Evolutionary conservation across 1,140 invertebrate genomes (phyloP).

Genomic region (Lutraria rhynchaena): DNA sequence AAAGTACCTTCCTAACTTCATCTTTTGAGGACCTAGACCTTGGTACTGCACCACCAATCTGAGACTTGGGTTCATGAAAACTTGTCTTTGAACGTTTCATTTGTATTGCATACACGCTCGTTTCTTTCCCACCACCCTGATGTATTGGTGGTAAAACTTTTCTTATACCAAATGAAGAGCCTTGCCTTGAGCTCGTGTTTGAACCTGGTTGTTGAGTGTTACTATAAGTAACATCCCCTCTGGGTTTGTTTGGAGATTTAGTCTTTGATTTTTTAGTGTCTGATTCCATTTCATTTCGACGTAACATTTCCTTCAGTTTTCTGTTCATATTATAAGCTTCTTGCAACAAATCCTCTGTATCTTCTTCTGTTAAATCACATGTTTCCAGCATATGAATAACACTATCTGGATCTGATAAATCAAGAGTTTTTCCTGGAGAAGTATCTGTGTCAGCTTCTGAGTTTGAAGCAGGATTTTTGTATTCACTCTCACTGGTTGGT

Average conservation of each 20-base stretch:
- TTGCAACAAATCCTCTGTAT: conserved; percentile 70
- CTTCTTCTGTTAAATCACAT: conserved; percentile 72
- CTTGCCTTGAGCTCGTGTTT: neutral
- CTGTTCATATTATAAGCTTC: conserved; percentile 74
- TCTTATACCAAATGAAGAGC: conserved; percentile 40
- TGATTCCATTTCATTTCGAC: conserved; percentile 62
- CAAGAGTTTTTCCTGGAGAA: conserved; percentile 7
- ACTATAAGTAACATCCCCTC: neutral
- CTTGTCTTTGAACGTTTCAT: conserved; percentile 36
- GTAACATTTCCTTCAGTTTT: conserved; percentile 70
- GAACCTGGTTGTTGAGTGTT: neutral
- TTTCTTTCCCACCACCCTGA: conserved; percentile 16
- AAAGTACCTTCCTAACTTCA: conserved; percentile 32
- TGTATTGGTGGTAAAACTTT: conserved; percentile 47
- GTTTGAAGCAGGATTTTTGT: neutral
- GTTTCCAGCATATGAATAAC: conserved; percentile 68
- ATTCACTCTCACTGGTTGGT: neutral
- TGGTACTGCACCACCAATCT: conserved; percentile 2
- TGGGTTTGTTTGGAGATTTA: conserved; percentile 21
- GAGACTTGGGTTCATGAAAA: conserved; percentile 1
- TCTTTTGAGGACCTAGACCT: conserved; percentile 40
- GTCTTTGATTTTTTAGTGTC: conserved; percentile 17
- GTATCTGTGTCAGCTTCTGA: neutral
- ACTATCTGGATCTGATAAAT: conserved; percentile 67
- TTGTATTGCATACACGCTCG: conserved; percentile 49